Evolutionary conservation across 2,113 vertebrate species (phyloP).

Genomic region (Otus sunia): DNA sequence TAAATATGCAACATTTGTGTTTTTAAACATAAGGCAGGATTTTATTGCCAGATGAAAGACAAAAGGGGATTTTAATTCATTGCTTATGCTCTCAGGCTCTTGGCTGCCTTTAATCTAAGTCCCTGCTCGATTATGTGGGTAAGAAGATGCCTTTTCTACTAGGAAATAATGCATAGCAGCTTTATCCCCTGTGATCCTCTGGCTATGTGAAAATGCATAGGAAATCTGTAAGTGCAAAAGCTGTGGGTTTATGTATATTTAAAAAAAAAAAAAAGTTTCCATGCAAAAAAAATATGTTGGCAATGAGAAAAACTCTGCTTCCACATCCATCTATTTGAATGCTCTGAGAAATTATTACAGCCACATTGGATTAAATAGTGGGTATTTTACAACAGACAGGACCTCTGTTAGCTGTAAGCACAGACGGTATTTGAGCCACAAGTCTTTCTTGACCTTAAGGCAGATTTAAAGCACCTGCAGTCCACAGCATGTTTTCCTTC

Average conservation of each 20-base stretch:
- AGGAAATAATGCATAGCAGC: not conserved
- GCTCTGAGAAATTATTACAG: not conserved
- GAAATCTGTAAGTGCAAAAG: not conserved
- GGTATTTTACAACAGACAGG: not conserved
- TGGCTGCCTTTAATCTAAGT: not conserved
- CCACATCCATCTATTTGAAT: not conserved
- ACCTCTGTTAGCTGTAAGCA: not conserved
- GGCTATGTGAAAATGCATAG: not conserved
- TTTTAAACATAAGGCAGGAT: not conserved
- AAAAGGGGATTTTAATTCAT: slow-evolving; percentile 16
- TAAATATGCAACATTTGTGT: not conserved
- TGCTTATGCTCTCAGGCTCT: not conserved
- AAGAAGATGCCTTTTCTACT: not conserved
- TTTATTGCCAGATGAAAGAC: not conserved
- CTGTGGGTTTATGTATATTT: not conserved
- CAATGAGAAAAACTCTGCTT: not conserved
- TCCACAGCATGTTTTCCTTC: not conserved
- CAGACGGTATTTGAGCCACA: not conserved
- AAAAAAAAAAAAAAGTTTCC: not conserved
- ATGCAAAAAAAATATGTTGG: not conserved
- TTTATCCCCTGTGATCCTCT: not conserved
- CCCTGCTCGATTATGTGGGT: not conserved
- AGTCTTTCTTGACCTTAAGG: not conserved
- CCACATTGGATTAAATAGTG: not conserved
- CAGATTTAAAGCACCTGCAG: not conserved